phyloP scores from a whole-genome alignment of 2,888 invertebrate genomes.

The Phorcus lineatus region DNA sequence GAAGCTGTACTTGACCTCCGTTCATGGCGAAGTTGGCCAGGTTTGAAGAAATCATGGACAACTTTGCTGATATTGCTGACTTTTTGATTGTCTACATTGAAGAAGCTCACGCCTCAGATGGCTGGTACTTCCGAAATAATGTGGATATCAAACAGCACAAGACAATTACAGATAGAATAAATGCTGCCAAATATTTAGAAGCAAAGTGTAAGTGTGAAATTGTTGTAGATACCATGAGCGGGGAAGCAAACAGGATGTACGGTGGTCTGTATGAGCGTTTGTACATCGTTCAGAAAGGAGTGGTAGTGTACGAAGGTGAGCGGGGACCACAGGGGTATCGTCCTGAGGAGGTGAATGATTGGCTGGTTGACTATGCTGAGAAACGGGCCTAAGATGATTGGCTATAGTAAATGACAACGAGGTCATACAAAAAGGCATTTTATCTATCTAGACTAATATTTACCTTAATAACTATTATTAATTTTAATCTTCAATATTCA shows the following conservation, averaged over 20 bases:
- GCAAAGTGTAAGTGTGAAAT: slow-evolving; percentile 48
- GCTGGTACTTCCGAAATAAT: slow-evolving; percentile 63
- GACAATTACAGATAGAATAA: slow-evolving; percentile 49
- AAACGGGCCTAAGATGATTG: too few species aligned
- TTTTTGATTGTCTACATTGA: slow-evolving; percentile 67
- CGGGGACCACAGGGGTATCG: slow-evolving; percentile 59
- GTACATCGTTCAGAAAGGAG: slow-evolving; percentile 56
- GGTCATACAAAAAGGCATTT: too few species aligned
- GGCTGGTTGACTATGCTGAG: slow-evolving; percentile 47
- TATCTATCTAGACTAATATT: too few species aligned
- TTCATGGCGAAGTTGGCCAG: slow-evolving; percentile 62
- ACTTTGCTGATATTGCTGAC: slow-evolving; percentile 58
- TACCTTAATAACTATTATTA: too few species aligned
- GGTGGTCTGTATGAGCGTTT: slow-evolving; percentile 65
- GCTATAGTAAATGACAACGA: too few species aligned
- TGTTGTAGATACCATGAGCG: slow-evolving; percentile 59
- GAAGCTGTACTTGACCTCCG: slow-evolving; percentile 71
- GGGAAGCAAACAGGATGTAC: slow-evolving; percentile 58
- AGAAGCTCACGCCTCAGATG: slow-evolving; percentile 67
- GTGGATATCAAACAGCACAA: slow-evolving; percentile 52
- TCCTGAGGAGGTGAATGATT: slow-evolving; percentile 55
- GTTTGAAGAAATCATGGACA: slow-evolving; percentile 55
- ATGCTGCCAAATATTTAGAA: slow-evolving; percentile 53
- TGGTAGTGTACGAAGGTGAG: slow-evolving; percentile 58
- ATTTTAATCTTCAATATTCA: too few species aligned